Base-by-base conservation (phyloP, 2,888 invertebrate species). In the Hirtodrosophila cameraria region DNA sequence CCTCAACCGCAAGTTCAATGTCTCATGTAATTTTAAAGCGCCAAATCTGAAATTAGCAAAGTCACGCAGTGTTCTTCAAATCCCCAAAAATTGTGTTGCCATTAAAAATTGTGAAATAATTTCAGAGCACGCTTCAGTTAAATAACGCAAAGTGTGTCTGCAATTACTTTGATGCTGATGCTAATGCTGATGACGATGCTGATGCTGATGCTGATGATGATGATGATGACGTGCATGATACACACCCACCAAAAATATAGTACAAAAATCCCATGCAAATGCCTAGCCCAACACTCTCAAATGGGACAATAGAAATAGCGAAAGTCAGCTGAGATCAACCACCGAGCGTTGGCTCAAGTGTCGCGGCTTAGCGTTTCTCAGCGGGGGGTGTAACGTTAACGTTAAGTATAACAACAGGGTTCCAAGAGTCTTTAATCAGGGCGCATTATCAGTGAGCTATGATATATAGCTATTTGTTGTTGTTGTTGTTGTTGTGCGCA, bases 91-190 rank as follows among this genome's bases (percentile, higher is more conserved):
- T 46, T 50, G 27, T 41, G 11, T 27, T 15, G 33, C 55, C 62
- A 62, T 62, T 62, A 60, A 57, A 60, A 64, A 75, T 83, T 62
- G 57, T 65, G 35, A 62, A 62, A 77, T 81, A 73, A 79, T 81
- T 81, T 75, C 57, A 42, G 42, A 46, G 69, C 69, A 81, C 64
- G 78, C 79, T 60, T 67, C 75, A 74, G 60, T 64, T 42, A 66
- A 59, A 64, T 70, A 63, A 53, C 41, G 27, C 49, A 55, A 59
- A 67, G 67, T 59, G 59, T 67, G 71, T 16, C 77, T 71, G 71
- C 83, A 79, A 76, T 79, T 83, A 79, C 77, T 80, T 83, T 83
- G 68, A 79, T 75, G 74, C 54, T 53, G 58, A 78, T 66, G 57
- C 45, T 46, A 25, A 54, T 43, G 57, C 30, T 28, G 41, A 31